Base-by-base conservation (phyloP, 1,140 invertebrate genomes). In the Agrypnia vestita region DNA sequence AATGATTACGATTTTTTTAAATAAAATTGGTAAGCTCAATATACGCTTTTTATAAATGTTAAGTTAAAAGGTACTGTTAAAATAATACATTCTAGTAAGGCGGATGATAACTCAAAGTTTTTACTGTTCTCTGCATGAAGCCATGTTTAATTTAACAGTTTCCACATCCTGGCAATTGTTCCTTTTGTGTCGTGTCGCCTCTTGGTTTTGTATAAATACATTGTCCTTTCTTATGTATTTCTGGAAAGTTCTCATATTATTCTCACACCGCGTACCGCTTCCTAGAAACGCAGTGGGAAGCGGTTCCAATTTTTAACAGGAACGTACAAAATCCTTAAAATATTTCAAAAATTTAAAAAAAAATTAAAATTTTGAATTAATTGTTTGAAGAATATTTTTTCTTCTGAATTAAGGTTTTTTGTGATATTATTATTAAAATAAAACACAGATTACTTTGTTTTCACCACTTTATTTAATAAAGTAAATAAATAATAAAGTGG, bases 131-230 rank as follows among this genome's bases (percentile, higher is more conserved):
- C 35, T 64, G 25, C 15, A 64, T 61, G 15, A 13, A 43, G 35
- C 35, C 61, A 64, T 64, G 35, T 64, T 64, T 64, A 44, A 64
- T 25, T 64, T 64, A 64, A 64, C 61, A 64, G 61, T 64, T 43
- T 44, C 13, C 61, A 13, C 25, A 64, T 3, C 9, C 21, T n/a
- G 19, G 13, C 61, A 13, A 13, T 12, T 35, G 25, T 35, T 64
- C 10, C 25, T 3, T 44, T 43, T 64, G 61, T 64, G 13, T 64
- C 25, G 59, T 43, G 6, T 62, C 3, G 19, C 0, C 17, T 43
- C 19, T 15, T 43, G 61, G 35, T 13, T 64, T 64, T 64, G 61
- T 64, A 43, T 15, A 62, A 62, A 62, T 13, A 64, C 61, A 44
- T 3, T 13, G 11, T 64, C 10, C 35, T 35, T 43, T 64, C 25